Evolutionary conservation across 2,797 vertebrate species (phyloP).

Genomic region (Amblyopsis hoosieri): DNA sequence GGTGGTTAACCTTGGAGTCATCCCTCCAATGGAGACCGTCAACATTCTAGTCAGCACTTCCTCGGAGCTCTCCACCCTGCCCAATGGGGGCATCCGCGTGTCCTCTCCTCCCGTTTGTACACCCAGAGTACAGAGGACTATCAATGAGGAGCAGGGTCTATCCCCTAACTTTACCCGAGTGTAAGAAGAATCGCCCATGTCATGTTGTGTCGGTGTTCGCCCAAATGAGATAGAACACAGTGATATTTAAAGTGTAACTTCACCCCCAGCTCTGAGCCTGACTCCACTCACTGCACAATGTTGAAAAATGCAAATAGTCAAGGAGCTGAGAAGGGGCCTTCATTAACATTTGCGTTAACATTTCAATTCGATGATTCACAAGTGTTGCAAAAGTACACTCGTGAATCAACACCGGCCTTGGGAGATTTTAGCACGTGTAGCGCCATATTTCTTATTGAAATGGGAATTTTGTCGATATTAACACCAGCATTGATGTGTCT

Average conservation of each 20-base stretch:
- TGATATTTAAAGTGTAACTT: background rate
- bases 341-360: too few relatives aligned
- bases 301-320: too few relatives aligned
- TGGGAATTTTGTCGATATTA: too few relatives aligned
- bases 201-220: background rate
- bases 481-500: too few relatives aligned
- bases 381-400: too few relatives aligned
- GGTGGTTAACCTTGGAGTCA: constrained; percentile 90
- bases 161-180: constrained; percentile 77
- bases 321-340: too few relatives aligned
- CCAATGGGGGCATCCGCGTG: constrained; percentile 87
- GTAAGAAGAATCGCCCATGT: constrained; percentile 66
- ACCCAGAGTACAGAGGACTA: constrained; percentile 85
- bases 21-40: constrained; percentile 89
- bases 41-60: constrained; percentile 93
- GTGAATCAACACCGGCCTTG: too few relatives aligned
- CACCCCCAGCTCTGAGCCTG: too few relatives aligned
- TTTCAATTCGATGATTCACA: too few relatives aligned
- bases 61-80: constrained; percentile 89
- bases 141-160: constrained; percentile 75
- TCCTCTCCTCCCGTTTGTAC: constrained; percentile 87
- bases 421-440: too few relatives aligned
- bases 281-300: too few relatives aligned
- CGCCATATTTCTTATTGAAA: too few relatives aligned
- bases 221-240: background rate